phyloP scores from a whole-genome alignment of 92 coral and sea anemone species.

The Bergia sp. region DNA sequence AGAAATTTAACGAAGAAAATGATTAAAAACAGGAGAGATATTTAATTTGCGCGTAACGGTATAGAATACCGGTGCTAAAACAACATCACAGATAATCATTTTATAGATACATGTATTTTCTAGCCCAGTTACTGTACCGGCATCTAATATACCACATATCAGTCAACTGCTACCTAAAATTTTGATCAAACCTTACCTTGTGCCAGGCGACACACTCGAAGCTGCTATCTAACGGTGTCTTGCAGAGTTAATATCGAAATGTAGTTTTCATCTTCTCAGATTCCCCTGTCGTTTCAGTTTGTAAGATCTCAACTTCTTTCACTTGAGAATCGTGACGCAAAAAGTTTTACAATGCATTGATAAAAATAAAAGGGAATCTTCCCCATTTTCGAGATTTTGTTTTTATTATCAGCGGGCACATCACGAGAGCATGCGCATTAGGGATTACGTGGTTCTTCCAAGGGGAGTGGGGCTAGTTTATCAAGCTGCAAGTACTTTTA shows the following conservation, averaged over 20 bases:
- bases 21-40: no score
- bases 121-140: no score
- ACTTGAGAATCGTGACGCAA: neutral
- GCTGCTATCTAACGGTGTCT: neutral
- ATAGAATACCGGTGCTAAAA: no score
- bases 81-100: no score
- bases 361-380: constrained; percentile 23
- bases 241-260: neutral
- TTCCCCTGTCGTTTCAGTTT: neutral
- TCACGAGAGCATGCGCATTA: neutral
- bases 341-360: neutral
- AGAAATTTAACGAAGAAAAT: no score
- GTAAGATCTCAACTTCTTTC: neutral
- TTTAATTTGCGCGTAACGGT: no score
- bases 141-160: no score
- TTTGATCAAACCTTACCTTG: no score
- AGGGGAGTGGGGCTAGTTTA: neutral
- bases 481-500: neutral
- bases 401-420: constrained; percentile 29
- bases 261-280: no score
- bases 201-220: neutral
- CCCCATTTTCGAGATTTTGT: constrained; percentile 19
- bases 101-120: no score
- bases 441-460: neutral
- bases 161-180: no score